These are phyloP conservation scores for Amyelois transitella DNA, from an alignment of 1,140 invertebrate genomes.

Conservation along the genomic window DNA sequence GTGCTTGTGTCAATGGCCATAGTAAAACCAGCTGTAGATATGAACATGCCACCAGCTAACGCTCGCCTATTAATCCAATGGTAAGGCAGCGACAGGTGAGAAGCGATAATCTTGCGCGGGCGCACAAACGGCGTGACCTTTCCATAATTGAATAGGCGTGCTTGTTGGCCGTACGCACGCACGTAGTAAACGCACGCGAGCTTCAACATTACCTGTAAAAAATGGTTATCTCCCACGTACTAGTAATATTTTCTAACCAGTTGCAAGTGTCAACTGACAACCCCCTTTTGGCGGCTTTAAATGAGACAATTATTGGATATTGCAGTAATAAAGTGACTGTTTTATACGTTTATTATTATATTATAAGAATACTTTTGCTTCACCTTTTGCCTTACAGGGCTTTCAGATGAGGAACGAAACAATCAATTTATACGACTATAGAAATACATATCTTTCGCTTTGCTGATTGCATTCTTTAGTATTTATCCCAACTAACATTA, in stretches of 20 bases:
- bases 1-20: too few species aligned
- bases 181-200: conserved; percentile 48
- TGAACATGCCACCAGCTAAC: not conserved
- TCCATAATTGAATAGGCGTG: conserved; percentile 64
- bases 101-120: conserved; percentile 56
- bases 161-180: conserved; percentile 30
- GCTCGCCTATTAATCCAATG: conserved; percentile 43
- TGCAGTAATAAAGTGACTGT: not conserved
- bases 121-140: conserved; percentile 57
- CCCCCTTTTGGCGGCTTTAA: not conserved
- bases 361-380: not conserved
- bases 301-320: not conserved
- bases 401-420: too few species aligned
- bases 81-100: conserved; percentile 52
- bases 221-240: conserved; percentile 4
- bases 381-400: too few species aligned
- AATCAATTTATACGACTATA: too few species aligned
- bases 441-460: too few species aligned
- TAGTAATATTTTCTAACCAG: not conserved
- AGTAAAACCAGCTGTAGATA: too few species aligned
- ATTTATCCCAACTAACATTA: too few species aligned
- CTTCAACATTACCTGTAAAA: conserved; percentile 14
- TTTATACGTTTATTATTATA: not conserved
- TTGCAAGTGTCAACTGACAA: not conserved
- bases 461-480: too few species aligned